Percentiles rank a stretch among this genome's conserved stretches.
Evolutionary conservation across 1,140 invertebrate genomes (phyloP).

Genomic region (Nasonia longicornis): DNA sequence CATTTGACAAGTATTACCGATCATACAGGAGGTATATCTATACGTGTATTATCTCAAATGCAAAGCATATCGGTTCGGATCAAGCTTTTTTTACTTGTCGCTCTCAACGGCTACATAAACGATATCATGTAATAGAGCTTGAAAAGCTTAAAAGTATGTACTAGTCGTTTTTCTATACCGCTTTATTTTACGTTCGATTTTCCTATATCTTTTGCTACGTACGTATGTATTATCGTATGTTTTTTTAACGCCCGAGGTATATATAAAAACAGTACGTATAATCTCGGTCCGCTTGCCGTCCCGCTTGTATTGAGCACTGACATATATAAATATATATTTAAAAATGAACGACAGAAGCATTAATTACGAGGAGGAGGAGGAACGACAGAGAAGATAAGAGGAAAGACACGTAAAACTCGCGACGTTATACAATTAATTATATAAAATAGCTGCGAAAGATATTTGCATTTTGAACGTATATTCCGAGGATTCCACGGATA

Average conservation of each 20-base stretch:
- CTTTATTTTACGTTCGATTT: too few species aligned
- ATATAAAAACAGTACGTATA: not conserved
- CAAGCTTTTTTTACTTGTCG: too few species aligned
- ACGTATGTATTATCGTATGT: not conserved
- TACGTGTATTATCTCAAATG: too few species aligned
- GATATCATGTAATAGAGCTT: not conserved
- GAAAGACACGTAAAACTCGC: not conserved
- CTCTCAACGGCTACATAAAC: too few species aligned
- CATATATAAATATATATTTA: conserved; percentile 8
- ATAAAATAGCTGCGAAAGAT: not conserved
- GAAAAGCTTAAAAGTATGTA: not conserved
- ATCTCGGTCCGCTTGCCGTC: conserved; percentile 39
- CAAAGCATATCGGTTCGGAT: too few species aligned
- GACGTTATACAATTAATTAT: not conserved
- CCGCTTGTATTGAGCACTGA: conserved; percentile 26
- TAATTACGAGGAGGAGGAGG: not conserved
- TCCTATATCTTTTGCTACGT: not conserved
- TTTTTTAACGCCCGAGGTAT: not conserved
- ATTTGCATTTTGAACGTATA: conserved; percentile 19
- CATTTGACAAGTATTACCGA: too few species aligned
- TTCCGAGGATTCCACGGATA: not conserved
- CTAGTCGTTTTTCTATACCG: not conserved
- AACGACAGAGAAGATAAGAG: not conserved
- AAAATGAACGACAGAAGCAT: not conserved
- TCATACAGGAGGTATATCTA: too few species aligned